Evolutionary conservation across 1,140 invertebrate genomes (phyloP).

Genomic region (Archivesica marissinica): DNA sequence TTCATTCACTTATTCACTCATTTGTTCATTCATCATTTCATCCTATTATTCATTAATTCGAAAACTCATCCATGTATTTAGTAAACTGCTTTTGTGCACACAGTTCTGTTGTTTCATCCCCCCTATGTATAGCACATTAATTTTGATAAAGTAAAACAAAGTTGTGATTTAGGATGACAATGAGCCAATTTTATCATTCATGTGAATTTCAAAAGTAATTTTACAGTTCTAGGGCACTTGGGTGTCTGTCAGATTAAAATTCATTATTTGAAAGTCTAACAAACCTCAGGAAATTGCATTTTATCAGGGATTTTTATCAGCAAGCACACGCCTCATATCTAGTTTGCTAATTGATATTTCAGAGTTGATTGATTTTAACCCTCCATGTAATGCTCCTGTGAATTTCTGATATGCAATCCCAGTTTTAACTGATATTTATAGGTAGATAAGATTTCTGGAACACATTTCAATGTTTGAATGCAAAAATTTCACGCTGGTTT

Average conservation of each 20-base stretch:
- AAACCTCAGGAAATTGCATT: neutral
- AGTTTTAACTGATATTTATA: neutral
- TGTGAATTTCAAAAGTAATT: too few species aligned
- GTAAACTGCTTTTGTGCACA: too few species aligned
- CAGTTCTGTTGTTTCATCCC: too few species aligned
- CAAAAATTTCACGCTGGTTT: too few species aligned
- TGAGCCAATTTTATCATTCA: too few species aligned
- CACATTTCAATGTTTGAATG: neutral
- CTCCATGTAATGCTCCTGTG: neutral
- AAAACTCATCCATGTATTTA: too few species aligned
- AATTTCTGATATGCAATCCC: neutral
- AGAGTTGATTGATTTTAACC: constrained; percentile 37
- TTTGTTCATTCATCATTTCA: neutral
- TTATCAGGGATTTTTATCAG: neutral
- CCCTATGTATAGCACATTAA: too few species aligned
- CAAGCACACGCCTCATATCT: constrained; percentile 25
- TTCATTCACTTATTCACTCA: constrained; percentile 9
- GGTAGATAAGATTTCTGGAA: neutral
- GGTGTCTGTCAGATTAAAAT: neutral
- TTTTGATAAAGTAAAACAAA: too few species aligned
- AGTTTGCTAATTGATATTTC: constrained; percentile 28
- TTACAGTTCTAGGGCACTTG: too few species aligned
- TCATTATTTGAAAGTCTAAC: neutral
- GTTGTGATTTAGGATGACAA: too few species aligned
- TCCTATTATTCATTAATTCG: too few species aligned